Conservation (phyloP, 2,797 vertebrate species). For the Sebastiscus tertius region DNA sequence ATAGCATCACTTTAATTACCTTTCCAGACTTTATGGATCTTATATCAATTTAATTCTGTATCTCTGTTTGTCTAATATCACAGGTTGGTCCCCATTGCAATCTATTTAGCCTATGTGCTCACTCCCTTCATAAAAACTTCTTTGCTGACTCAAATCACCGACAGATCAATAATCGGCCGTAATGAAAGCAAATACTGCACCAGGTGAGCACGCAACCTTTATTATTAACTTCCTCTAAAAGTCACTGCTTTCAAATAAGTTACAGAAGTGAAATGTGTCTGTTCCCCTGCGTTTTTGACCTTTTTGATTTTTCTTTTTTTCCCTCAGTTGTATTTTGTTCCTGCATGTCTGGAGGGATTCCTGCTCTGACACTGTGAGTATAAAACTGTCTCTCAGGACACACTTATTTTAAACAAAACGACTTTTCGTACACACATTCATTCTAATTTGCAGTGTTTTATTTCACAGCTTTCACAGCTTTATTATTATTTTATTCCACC, state of each 20-base stretch:
- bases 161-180: accelerated
- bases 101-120: constrained; percentile 70
- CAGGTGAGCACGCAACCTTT: constrained; percentile 55
- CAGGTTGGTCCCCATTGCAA: constrained; percentile 71
- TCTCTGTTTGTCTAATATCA: constrained; percentile 1
- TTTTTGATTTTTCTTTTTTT: constrained; percentile 9
- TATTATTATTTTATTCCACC: background rate
- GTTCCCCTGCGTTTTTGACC: background rate
- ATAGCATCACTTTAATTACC: background rate
- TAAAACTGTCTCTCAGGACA: background rate
- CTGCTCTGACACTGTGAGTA: constrained; percentile 73
- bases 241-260: background rate
- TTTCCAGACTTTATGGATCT: background rate
- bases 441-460: background rate
- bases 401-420: background rate
- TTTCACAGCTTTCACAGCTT: background rate
- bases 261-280: background rate
- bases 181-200: constrained; percentile 55
- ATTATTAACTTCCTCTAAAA: background rate
- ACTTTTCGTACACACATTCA: background rate
- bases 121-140: constrained; percentile 16
- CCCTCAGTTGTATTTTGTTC: constrained; percentile 85
- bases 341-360: constrained; percentile 66
- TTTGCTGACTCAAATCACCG: accelerated
- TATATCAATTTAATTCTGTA: background rate